These are phyloP conservation scores for Takifugu flavidus DNA, from an alignment of 2,113 vertebrate species.

Conservation along the genomic window DNA sequence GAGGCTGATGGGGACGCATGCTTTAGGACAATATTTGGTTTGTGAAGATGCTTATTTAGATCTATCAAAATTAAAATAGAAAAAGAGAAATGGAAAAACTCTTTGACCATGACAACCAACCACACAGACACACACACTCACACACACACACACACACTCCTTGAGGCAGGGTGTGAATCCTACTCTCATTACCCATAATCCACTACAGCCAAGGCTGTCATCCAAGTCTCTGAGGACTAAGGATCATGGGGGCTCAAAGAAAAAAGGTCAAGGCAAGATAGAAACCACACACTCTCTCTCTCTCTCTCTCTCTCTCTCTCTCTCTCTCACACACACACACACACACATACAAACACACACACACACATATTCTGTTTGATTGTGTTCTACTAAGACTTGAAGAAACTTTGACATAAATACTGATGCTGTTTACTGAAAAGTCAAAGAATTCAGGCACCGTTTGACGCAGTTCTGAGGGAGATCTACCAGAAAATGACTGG, in stretches of 20 bases:
- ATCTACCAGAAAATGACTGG: too few species aligned
- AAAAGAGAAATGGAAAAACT: not conserved
- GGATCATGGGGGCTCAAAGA: conserved; percentile 41
- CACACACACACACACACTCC: conserved; percentile 16
- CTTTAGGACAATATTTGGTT: too few species aligned
- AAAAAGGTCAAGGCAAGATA: conserved; percentile 41
- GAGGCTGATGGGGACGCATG: too few species aligned
- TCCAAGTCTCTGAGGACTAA: conserved; percentile 24
- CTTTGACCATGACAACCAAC: too few species aligned
- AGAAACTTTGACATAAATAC: too few species aligned
- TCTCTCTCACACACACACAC: too few species aligned
- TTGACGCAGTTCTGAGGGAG: too few species aligned
- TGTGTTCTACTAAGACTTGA: too few species aligned
- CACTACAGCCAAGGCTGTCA: conserved; percentile 38
- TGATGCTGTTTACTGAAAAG: too few species aligned
- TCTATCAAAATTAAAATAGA: too few species aligned
- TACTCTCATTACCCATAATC: conserved; percentile 53
- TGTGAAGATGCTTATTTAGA: too few species aligned
- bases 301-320: not conserved
- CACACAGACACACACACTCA: not conserved
- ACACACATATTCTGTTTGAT: not conserved
- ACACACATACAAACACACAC: not conserved
- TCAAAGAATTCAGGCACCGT: too few species aligned
- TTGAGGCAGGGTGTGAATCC: conserved; percentile 14
- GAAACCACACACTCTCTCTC: not conserved